Percentiles rank a stretch among this genome's conserved stretches.
Evolutionary conservation across 2,888 invertebrate genomes (phyloP).

Genomic region (Acanthosepion pharaonis): DNA sequence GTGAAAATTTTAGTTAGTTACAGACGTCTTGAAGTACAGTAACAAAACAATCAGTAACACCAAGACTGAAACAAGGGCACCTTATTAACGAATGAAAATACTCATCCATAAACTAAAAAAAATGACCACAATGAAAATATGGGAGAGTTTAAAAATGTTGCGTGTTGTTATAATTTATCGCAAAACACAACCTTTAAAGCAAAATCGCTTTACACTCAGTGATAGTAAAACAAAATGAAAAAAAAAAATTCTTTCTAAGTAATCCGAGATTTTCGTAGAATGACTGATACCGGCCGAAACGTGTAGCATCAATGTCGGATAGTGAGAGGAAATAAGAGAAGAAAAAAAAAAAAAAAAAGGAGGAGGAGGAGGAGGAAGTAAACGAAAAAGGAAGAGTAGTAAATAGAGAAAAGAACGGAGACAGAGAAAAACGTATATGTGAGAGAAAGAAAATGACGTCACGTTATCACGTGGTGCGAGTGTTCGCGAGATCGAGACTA

Average conservation of each 20-base stretch:
- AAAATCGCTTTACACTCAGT: not conserved
- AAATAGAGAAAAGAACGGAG: not conserved
- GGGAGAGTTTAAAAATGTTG: too few species aligned
- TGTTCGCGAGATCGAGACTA: slow-evolving; percentile 21
- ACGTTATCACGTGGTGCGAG: slow-evolving; percentile 33
- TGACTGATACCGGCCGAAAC: not conserved
- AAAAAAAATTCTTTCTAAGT: not conserved
- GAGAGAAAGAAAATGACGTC: slow-evolving; percentile 33
- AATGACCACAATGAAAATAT: not conserved
- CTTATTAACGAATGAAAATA: not conserved
- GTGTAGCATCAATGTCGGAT: not conserved
- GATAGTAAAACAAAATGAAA: not conserved
- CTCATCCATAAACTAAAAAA: not conserved
- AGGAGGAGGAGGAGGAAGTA: not conserved
- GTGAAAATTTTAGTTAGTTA: not conserved
- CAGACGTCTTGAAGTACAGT: not conserved
- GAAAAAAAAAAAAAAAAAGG: not conserved
- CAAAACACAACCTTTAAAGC: not conserved
- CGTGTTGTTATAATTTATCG: not conserved
- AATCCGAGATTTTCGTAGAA: slow-evolving; percentile 33
- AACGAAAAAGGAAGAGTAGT: not conserved
- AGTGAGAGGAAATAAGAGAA: not conserved
- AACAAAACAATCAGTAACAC: not conserved
- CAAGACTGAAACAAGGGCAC: not conserved
- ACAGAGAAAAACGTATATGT: not conserved